These are phyloP conservation scores for Heterotis niloticus DNA, from an alignment of 2,113 vertebrate species.

Conservation along the genomic window DNA sequence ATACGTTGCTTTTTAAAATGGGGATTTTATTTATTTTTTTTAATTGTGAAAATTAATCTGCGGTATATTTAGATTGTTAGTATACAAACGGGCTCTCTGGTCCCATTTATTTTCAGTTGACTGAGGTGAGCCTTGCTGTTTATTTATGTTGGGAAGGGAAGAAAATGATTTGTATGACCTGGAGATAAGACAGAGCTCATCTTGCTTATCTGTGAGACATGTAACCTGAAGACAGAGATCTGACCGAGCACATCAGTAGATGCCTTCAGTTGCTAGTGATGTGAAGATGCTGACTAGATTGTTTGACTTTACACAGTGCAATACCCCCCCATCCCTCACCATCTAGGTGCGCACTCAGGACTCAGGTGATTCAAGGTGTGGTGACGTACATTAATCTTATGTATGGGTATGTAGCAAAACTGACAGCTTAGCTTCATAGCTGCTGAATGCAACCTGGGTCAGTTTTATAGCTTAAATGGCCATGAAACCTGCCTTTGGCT, in stretches of 20 bases:
- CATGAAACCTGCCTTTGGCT: background rate
- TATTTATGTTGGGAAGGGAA: background rate
- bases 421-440: background rate
- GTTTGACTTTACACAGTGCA: slow-evolving; percentile 39
- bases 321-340: slow-evolving; percentile 38
- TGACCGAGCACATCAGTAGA: background rate
- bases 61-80: background rate
- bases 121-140: background rate
- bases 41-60: slow-evolving; percentile 9
- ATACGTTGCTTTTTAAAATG: background rate
- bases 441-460: background rate
- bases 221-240: background rate
- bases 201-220: background rate
- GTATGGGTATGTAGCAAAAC: no score
- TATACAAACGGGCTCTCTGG: background rate
- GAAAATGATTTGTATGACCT: background rate
- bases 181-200: background rate
- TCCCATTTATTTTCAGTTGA: slow-evolving; percentile 8
- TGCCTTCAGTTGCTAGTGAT: background rate
- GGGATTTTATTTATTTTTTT: no score
- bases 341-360: slow-evolving; percentile 38
- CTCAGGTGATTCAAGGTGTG: slow-evolving; percentile 33
- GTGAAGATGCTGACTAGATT: background rate
- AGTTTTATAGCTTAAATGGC: background rate
- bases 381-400: background rate